Evolutionary conservation across 1,140 invertebrate genomes (phyloP), one percentile per base, ranked within the genome.

Genomic region (Helicoverpa zea): DNA sequence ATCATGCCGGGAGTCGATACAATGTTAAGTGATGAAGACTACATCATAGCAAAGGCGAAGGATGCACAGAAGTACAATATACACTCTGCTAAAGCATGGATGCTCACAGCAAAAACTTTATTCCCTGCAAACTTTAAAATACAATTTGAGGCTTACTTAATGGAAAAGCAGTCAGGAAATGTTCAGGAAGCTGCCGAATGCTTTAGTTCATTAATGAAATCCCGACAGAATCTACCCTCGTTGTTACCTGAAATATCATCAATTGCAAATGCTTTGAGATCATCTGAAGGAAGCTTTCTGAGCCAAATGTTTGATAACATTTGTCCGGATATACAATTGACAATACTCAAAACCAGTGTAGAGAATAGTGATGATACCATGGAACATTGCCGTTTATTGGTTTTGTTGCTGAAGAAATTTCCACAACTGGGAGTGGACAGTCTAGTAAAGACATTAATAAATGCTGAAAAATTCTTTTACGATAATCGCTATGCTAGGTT

Each of bases 31-130:
- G 97, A 97, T 88, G 97, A 98, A 95, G 97, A 98, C 88, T 98
- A 97, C 95, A 96, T 98, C 76, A 97, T 98, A 87, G 95, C 96
- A 76, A 95, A 96, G 90, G 97, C 98, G 1, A 98, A 98, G 92
- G 95, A 97, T 87, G 96, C 96, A 49, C 95, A 97, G 43, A 96
- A 96, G 76, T 94, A 90, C 49, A 97, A 98, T 93, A 96, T 97
- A 80, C 96, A 96, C 92, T 96, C 97, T 49, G 98, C 98, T 1
- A 98, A 98, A 96, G 97, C 98, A 23, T 98, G 98, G 98, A 97
- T 98, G 94, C 96, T 98, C n/a, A 98, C 98, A 10, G 98, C 98
- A 0, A 98, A 97, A 96, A 98, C 97, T 10, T 95, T 98, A 79
- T 98, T 97, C 96, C 98, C 98, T 0, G 96, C 97, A 49, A 98